A percentile compares a stretch with the other conserved stretches of the same genome.
Evolutionary conservation across 2,113 vertebrate species (phyloP).

Genomic region (Brachionichthys hirsutus): DNA sequence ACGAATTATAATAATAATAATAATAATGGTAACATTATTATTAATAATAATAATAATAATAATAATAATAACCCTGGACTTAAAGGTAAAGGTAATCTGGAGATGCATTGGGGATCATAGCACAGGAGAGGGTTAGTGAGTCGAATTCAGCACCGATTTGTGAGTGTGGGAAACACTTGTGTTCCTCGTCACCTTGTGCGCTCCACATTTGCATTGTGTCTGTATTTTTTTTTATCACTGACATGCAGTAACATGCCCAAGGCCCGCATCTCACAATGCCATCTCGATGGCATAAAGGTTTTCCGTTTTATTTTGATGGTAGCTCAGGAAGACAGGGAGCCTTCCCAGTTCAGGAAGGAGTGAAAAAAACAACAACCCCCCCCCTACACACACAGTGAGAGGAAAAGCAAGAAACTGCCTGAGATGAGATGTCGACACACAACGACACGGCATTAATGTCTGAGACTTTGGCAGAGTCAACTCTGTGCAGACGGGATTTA

Average conservation of each 20-base stretch:
- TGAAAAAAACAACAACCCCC: slow-evolving; percentile 46
- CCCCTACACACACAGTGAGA: slow-evolving; percentile 46
- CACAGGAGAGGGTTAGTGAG: slow-evolving; percentile 48
- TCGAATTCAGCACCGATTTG: slow-evolving; percentile 44
- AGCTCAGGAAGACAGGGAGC: slow-evolving; percentile 57
- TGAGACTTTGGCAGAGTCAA: slow-evolving; percentile 48
- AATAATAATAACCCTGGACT: no score
- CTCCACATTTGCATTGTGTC: slow-evolving; percentile 75
- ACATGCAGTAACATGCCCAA: slow-evolving; percentile 86
- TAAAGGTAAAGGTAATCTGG: no score
- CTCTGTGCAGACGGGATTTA: slow-evolving; percentile 32
- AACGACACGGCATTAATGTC: slow-evolving; percentile 42
- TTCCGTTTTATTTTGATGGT: slow-evolving; percentile 63
- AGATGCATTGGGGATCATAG: slow-evolving; percentile 37
- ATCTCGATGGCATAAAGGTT: slow-evolving; percentile 56
- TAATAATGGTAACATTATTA: no score
- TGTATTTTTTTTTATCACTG: slow-evolving; percentile 81
- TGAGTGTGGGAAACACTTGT: slow-evolving; percentile 26
- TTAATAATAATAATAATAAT: no score
- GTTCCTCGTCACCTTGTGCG: slow-evolving; percentile 37
- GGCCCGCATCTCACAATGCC: slow-evolving; percentile 78
- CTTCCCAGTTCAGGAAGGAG: slow-evolving; percentile 55
- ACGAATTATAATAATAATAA: no score
- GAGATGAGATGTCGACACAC: slow-evolving; percentile 31
- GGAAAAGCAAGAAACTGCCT: slow-evolving; percentile 45